A percentile compares a stretch with the other conserved stretches of the same genome.
Conservation (phyloP, 2,888 invertebrate genomes). For the Metallyticus violacea region DNA sequence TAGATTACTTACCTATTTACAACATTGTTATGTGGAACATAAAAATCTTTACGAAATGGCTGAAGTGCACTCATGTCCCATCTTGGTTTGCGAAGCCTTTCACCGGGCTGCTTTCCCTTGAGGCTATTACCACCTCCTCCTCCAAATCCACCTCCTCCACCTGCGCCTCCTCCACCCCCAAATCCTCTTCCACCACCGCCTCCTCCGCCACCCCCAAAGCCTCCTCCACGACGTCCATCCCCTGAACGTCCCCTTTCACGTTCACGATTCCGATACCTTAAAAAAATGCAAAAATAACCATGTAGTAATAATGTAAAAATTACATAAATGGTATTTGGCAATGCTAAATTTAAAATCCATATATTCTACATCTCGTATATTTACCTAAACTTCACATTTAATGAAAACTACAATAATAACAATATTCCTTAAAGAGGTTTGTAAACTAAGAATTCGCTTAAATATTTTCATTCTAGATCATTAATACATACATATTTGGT, state of each 20-base stretch:
- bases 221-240: constrained; percentile 24
- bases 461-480: neutral
- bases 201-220: constrained; percentile 6
- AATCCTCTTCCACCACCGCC: constrained; percentile 14
- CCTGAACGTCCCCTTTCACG: constrained; percentile 27
- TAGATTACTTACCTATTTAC: constrained; percentile 55
- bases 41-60: constrained; percentile 89
- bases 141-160: neutral
- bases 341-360: no score
- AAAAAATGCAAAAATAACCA: neutral
- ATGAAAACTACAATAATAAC: neutral
- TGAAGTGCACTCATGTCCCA: constrained; percentile 78
- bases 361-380: no score
- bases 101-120: constrained; percentile 44
- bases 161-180: neutral
- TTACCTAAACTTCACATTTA: no score
- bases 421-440: no score
- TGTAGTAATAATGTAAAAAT: neutral
- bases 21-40: constrained; percentile 75
- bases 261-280: constrained; percentile 27
- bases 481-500: neutral
- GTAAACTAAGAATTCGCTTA: no score
- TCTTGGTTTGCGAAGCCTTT: constrained; percentile 65
- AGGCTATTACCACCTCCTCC: constrained; percentile 13
- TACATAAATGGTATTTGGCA: no score